Conservation (phyloP, 2,888 invertebrate species). For the Capitulum mitella region DNA sequence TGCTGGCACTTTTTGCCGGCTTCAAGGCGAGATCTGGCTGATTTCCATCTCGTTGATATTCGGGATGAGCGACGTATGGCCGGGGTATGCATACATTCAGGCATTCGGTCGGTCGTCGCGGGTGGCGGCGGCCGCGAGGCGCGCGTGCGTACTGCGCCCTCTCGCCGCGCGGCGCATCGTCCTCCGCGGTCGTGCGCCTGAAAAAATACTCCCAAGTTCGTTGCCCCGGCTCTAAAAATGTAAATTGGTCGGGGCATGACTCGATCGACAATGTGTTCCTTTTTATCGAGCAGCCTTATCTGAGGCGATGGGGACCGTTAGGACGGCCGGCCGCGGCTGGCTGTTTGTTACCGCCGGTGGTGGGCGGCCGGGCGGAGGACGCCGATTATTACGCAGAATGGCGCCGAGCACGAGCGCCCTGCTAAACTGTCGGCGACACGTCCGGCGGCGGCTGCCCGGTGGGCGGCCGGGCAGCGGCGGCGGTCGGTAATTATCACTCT, state of each 20-base stretch:
- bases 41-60: slow-evolving; percentile 24
- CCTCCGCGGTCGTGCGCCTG: not conserved
- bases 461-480: not conserved
- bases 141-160: not conserved
- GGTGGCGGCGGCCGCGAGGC: not conserved
- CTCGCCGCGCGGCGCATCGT: not conserved
- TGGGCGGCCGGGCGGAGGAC: not conserved
- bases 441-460: not conserved
- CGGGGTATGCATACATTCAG: slow-evolving; percentile 3
- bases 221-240: slow-evolving; percentile 24
- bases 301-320: not conserved
- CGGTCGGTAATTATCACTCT: not conserved
- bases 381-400: not conserved
- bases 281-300: slow-evolving; percentile 16
- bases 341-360: not conserved
- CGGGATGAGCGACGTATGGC: slow-evolving; percentile 3
- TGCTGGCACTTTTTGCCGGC: not conserved
- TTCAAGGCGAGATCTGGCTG: slow-evolving; percentile 20
- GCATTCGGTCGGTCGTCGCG: not conserved
- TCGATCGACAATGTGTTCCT: slow-evolving; percentile 23
- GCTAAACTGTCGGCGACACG: too few relatives aligned
- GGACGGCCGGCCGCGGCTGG: not conserved
- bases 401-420: too few relatives aligned
- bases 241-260: slow-evolving; percentile 20
- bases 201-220: slow-evolving; percentile 7